Evolutionary conservation across 2,888 invertebrate species (phyloP).

Genomic region (Andricus quercusramuli): DNA sequence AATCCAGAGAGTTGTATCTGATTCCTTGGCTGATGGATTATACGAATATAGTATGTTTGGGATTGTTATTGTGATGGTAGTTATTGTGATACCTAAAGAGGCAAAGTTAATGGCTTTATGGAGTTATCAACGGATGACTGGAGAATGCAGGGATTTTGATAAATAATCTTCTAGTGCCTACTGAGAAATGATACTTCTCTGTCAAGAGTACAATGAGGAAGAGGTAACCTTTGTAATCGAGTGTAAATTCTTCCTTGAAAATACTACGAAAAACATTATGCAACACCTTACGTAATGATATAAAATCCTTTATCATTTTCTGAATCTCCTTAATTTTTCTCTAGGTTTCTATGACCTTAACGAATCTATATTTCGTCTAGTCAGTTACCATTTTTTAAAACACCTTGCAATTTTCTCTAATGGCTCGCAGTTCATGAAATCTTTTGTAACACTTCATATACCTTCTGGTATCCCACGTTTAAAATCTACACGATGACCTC

Average conservation of each 20-base stretch:
- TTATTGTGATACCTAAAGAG: constrained; percentile 20
- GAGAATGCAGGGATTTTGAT: not conserved
- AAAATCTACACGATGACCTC: too few relatives aligned
- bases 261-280: too few relatives aligned
- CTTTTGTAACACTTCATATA: too few relatives aligned
- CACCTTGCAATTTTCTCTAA: too few relatives aligned
- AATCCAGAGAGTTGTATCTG: constrained; percentile 21
- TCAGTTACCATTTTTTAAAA: too few relatives aligned
- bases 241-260: not conserved
- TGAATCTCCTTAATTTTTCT: not conserved
- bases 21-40: constrained; percentile 4
- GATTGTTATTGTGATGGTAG: constrained; percentile 9
- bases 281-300: not conserved
- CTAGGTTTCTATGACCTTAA: too few relatives aligned
- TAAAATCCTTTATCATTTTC: too few relatives aligned
- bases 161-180: not conserved
- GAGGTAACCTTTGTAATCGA: not conserved
- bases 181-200: constrained; percentile 15
- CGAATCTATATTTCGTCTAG: too few relatives aligned
- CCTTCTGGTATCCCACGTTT: too few relatives aligned
- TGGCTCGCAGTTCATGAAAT: too few relatives aligned
- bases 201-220: not conserved
- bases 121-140: not conserved
- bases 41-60: not conserved
- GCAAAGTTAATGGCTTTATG: constrained; percentile 1